A percentile compares a stretch with the other conserved stretches of the same genome.
phyloP scores from a whole-genome alignment of 1,140 invertebrate genomes.

The Eufriesea mexicana region DNA sequence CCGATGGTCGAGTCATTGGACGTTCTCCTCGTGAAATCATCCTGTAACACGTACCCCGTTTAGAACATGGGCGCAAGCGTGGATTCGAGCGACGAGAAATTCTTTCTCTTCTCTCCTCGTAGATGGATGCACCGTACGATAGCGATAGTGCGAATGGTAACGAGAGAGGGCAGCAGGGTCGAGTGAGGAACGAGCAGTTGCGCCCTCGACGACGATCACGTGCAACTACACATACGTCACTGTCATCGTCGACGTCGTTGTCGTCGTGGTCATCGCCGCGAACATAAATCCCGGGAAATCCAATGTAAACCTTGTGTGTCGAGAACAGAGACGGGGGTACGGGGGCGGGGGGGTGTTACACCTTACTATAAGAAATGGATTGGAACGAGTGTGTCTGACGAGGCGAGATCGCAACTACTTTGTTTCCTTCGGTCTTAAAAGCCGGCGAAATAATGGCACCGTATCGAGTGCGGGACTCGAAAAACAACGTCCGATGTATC shows the following conservation, averaged over 20 bases:
- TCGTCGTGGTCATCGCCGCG: conserved; percentile 27
- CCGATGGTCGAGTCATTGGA: background rate
- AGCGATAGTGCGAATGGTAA: background rate
- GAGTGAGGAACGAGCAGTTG: background rate
- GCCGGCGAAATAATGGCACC: background rate
- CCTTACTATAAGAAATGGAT: conserved; percentile 83
- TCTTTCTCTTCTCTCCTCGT: conserved; percentile 20
- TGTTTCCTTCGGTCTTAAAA: background rate
- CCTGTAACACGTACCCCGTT: background rate
- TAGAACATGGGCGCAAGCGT: background rate
- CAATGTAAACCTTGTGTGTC: conserved; percentile 81
- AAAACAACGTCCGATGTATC: background rate
- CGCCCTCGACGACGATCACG: conserved; percentile 27
- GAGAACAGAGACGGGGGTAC: conserved; percentile 35
- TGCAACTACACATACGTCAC: conserved; percentile 6
- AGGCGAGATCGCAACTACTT: conserved; percentile 48
- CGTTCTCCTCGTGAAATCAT: background rate
- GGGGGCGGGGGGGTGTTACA: conserved; percentile 32
- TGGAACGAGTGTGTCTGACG: conserved; percentile 76
- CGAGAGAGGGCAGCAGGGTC: background rate
- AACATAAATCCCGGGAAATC: conserved; percentile 70
- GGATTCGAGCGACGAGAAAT: conserved; percentile 7
- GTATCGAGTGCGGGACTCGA: background rate
- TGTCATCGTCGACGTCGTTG: conserved; percentile 30
- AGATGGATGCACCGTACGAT: background rate